Evolutionary conservation across 2,113 vertebrate species (phyloP).

Genomic region (Hiodon alosoides): DNA sequence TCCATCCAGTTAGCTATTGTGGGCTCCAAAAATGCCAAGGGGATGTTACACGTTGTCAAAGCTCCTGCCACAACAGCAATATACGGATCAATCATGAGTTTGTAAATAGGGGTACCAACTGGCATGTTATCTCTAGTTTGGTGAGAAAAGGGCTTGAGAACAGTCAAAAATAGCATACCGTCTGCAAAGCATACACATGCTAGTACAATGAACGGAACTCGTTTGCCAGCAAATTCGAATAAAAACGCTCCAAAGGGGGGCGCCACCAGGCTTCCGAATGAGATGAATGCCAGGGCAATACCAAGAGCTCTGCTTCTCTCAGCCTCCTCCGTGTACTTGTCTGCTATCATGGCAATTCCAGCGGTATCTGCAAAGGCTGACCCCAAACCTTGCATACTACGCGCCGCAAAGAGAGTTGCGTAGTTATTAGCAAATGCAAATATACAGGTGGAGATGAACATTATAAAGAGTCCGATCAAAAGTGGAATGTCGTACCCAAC

Average conservation of each 20-base stretch:
- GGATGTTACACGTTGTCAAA: slow-evolving; percentile 94
- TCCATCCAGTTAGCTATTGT: slow-evolving; percentile 96
- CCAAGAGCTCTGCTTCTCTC: slow-evolving; percentile 86
- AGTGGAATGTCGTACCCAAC: slow-evolving; percentile 91
- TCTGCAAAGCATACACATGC: slow-evolving; percentile 79
- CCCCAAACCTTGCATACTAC: slow-evolving; percentile 89
- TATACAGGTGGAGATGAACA: slow-evolving; percentile 85
- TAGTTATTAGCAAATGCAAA: slow-evolving; percentile 90
- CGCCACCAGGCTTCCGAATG: slow-evolving; percentile 90
- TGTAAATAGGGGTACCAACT: slow-evolving; percentile 86
- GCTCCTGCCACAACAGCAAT: slow-evolving; percentile 92
- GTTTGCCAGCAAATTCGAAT: slow-evolving; percentile 80
- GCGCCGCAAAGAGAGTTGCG: slow-evolving; percentile 79
- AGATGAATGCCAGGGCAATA: slow-evolving; percentile 92
- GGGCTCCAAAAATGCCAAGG: slow-evolving; percentile 91
- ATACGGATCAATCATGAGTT: slow-evolving; percentile 91
- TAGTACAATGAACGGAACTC: slow-evolving; percentile 86
- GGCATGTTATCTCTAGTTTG: slow-evolving; percentile 82
- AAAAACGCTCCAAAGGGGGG: slow-evolving; percentile 90
- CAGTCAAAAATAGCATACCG: slow-evolving; percentile 73
- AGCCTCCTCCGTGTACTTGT: slow-evolving; percentile 84
- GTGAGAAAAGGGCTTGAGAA: slow-evolving; percentile 79
- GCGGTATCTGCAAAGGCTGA: slow-evolving; percentile 95
- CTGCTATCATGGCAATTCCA: slow-evolving; percentile 90
- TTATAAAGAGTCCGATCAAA: slow-evolving; percentile 79